Evolutionary conservation across 2,888 invertebrate species (phyloP), one percentile per base, ranked within the genome.

Genomic region (Phengaris arion): DNA sequence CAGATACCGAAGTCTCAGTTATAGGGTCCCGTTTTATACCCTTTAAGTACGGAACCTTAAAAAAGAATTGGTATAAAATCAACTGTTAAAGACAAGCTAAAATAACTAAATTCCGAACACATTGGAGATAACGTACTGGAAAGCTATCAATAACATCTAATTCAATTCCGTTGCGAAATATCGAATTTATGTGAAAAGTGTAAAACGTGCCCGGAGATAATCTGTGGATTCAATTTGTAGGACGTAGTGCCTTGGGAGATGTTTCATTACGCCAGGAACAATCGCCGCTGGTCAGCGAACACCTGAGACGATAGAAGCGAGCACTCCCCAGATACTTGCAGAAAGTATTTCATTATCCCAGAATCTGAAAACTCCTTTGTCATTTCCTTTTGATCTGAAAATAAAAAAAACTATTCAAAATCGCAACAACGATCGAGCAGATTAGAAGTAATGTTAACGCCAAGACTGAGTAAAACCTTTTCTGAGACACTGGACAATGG

Each of bases 181-280:
- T 72, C 51, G 72, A 87, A 89, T 91, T 89, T 88, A 91, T 72
- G 89, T 90, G 88, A 89, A 90, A 90, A 88, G 86, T 88, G 87
- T 87, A 89, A 87, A 85, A 85, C 83, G 83, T 84, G 85, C 84
- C 81, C 81, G 85, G 84, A 87, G 90, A 91, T 92, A 89, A 92
- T 92, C 91, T 88, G 82, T 85, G 81, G 87, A 89, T 92, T 90
- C 92, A 91, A 92, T 91, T 92, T 89, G 87, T 87, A 82, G 82
- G 84, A 84, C 83, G 83, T 80, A 83, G 86, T 85, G 85, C 82
- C 90, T 86, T 86, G 88, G 90, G 90, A 90, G 81, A 87, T 89
- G 89, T 91, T 90, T 90, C 87, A 92, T 92, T 90, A 87, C 83
- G 84, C 76, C 83, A 79, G 80, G 82, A 81, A 83, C 83, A 82